Evolutionary conservation across 2,797 vertebrate species (phyloP).

Genomic region (Lagocephalus sceleratus): DNA sequence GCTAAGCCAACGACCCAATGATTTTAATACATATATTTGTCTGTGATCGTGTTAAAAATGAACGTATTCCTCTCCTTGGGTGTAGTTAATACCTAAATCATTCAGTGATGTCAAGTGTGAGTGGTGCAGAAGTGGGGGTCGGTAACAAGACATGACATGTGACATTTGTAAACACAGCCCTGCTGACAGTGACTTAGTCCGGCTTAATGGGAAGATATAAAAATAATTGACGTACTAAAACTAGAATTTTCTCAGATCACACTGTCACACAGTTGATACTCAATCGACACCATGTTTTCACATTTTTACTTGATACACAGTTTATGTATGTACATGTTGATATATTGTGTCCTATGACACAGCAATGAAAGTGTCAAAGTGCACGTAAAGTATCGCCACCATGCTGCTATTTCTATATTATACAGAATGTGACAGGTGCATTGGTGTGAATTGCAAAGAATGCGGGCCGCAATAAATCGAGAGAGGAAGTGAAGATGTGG

Average conservation of each 20-base stretch:
- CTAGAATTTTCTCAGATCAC: not conserved
- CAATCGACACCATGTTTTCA: not conserved
- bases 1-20: too few species aligned
- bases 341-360: conserved; percentile 2
- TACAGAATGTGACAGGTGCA: conserved; percentile 42
- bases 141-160: too few species aligned
- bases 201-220: too few species aligned
- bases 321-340: not conserved
- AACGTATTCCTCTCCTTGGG: too few species aligned
- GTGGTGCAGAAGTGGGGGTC: too few species aligned
- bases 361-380: conserved; percentile 24
- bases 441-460: conserved; percentile 37
- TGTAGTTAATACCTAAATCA: too few species aligned
- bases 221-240: not conserved
- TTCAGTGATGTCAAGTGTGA: too few species aligned
- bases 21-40: too few species aligned
- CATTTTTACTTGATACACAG: not conserved
- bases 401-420: conserved; percentile 16
- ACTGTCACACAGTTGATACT: not conserved
- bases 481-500: conserved; percentile 40
- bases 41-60: too few species aligned
- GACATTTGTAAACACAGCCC: too few species aligned
- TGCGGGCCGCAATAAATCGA: conserved; percentile 29
- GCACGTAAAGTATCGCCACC: conserved; percentile 29
- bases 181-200: too few species aligned